These are phyloP conservation scores for Carassius gibelio DNA, from an alignment of 2,113 vertebrate species.

Conservation along the genomic window DNA sequence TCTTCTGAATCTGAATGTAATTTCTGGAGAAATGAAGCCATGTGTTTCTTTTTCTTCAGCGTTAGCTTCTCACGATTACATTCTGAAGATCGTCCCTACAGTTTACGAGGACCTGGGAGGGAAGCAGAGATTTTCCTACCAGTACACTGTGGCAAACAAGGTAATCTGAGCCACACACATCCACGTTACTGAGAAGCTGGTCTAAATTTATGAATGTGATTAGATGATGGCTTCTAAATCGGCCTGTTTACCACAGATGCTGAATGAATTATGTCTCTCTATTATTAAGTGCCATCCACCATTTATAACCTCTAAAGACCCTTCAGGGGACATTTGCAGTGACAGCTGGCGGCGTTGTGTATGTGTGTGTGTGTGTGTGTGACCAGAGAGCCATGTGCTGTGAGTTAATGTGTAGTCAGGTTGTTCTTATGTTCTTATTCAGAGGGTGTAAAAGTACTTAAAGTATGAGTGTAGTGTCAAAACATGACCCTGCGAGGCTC, in stretches of 20 bases:
- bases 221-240: neutral
- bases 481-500: neutral
- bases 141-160: constrained; percentile 98
- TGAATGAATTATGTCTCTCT: neutral
- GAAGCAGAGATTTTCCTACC: constrained; percentile 93
- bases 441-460: neutral
- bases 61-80: constrained; percentile 96
- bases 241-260: constrained; percentile 22
- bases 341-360: constrained; percentile 11
- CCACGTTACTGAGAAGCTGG: neutral
- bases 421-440: neutral
- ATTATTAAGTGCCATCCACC: constrained; percentile 20
- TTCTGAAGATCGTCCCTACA: constrained; percentile 97
- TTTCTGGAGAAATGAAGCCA: neutral
- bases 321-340: neutral
- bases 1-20: neutral
- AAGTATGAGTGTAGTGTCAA: neutral
- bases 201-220: neutral
- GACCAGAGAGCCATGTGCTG: neutral
- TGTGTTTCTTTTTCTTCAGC: constrained; percentile 72
- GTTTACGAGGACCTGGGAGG: constrained; percentile 93
- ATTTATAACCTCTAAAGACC: constrained; percentile 39
- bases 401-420: neutral
- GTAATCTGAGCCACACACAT: constrained; percentile 66
- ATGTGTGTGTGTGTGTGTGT: neutral